Evolutionary conservation across 2,888 invertebrate genomes (phyloP).

Genomic region (Aphelenchoides bicaudatus): DNA sequence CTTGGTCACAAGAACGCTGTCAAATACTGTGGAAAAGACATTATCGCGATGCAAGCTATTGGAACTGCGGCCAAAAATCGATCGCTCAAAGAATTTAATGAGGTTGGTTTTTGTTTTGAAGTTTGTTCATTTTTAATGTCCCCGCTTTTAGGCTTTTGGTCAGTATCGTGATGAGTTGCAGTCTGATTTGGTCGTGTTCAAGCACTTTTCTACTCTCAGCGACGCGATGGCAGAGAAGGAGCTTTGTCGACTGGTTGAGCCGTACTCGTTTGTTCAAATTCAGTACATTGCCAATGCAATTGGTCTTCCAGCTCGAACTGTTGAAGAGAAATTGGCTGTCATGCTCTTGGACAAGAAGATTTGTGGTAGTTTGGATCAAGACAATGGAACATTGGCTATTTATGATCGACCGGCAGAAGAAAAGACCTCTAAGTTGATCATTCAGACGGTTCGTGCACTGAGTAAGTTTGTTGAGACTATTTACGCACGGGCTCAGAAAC

Average conservation of each 20-base stretch:
- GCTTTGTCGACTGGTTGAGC: slow-evolving; percentile 93
- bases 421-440: slow-evolving; percentile 91
- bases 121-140: too few species aligned
- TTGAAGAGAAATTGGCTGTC: slow-evolving; percentile 95
- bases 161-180: slow-evolving; percentile 74
- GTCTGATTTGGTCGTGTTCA: slow-evolving; percentile 86
- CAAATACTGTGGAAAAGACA: slow-evolving; percentile 81
- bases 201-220: slow-evolving; percentile 89
- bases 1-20: slow-evolving; percentile 89
- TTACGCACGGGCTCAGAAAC: too few species aligned
- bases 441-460: slow-evolving; percentile 97
- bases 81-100: slow-evolving; percentile 83
- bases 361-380: slow-evolving; percentile 78
- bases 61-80: slow-evolving; percentile 92
- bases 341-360: slow-evolving; percentile 98
- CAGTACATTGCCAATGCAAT: slow-evolving; percentile 37
- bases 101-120: slow-evolving; percentile 5
- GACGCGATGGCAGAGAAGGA: slow-evolving; percentile 98
- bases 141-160: slow-evolving; percentile 72
- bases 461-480: too few species aligned
- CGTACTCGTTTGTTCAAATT: slow-evolving; percentile 84
- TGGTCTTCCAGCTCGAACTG: slow-evolving; percentile 70
- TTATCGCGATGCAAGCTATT: slow-evolving; percentile 95
- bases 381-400: slow-evolving; percentile 91
- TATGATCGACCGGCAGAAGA: slow-evolving; percentile 91